Base-by-base conservation (phyloP, 1,140 invertebrate genomes). In the Hyles euphorbiae region DNA sequence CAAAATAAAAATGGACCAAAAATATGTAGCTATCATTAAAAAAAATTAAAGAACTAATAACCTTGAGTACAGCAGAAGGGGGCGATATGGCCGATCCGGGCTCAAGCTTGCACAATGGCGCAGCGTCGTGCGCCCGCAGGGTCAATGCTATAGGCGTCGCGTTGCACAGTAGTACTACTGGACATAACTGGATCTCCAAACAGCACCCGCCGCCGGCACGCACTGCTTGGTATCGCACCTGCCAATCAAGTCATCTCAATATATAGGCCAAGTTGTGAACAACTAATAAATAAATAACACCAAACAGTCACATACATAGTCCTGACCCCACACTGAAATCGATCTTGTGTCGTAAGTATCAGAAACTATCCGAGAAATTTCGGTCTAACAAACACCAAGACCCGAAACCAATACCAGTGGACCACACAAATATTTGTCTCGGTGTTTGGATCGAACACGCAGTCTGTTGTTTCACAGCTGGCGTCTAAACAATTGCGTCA, bases 51-150 rank as follows among this genome's bases (percentile, higher is more conserved):
- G 22, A 22, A n/a, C n/a, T 34, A 3, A 1, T 33, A 34, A 81
- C 83, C 60, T 71, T 58, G 1, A 84, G 54, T 5, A 86, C 54
- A 8, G 56, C 48, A 2, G 70, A 58, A 0, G 78, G 73, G n/a
- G 77, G 74, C 0, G 77, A 68, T 3, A 82, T 64, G 3, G 71
- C 81, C 4, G 66, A 55, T 32, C 80, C 81, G 3, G 83, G 69
- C 22, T 82, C 77, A 0, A 87, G 59, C 51, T 63, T 68, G 65
- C 83, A 87, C 9, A 87, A 66, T 10, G 83, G 81, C 48, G 83
- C 72, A 12, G 77, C 81, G 66, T 87, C 80, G 56, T 78, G 65
- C 0, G 76, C 74, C 1, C 83, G 72, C 34, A 87, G 56, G n/a
- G 81, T 83, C 5, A 83, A 47, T 9, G 67, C 34, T 1, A 81